phyloP scores from a whole-genome alignment of 1,140 invertebrate species.

The Cotesia chilonis region DNA sequence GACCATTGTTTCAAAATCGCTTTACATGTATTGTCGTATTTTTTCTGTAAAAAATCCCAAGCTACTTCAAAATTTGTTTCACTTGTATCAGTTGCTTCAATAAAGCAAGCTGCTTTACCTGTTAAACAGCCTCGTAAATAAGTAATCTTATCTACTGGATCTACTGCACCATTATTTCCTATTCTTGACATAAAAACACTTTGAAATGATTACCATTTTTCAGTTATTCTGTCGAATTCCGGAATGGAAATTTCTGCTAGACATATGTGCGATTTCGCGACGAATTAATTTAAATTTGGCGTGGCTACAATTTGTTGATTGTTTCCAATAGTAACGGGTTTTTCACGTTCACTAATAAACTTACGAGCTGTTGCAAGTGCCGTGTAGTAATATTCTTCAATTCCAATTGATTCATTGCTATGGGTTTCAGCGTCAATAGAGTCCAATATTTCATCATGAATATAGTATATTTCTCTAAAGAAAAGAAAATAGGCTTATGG shows the following conservation, averaged over 20 bases:
- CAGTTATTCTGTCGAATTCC: slow-evolving; percentile 46
- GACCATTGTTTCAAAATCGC: slow-evolving; percentile 52
- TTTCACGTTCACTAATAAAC: neutral
- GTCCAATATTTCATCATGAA: neutral
- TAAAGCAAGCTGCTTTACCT: slow-evolving; percentile 47
- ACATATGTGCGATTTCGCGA: neutral
- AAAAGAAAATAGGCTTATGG: no score
- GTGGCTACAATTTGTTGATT: neutral
- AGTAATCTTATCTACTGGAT: slow-evolving; percentile 48
- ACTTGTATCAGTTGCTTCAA: slow-evolving; percentile 48
- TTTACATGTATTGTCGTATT: slow-evolving; percentile 54
- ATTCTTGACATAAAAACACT: slow-evolving; percentile 49
- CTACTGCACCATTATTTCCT: slow-evolving; percentile 42
- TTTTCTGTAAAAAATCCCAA: slow-evolving; percentile 50
- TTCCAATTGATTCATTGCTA: neutral
- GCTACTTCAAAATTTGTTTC: slow-evolving; percentile 54
- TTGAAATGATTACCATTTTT: slow-evolving; percentile 49
- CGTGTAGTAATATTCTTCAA: neutral
- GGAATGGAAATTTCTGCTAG: slow-evolving; percentile 49
- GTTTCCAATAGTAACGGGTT: neutral
- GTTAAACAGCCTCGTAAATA: slow-evolving; percentile 48
- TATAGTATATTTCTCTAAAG: neutral
- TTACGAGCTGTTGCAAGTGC: neutral
- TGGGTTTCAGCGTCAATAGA: neutral
- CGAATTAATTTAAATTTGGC: neutral